Evolutionary conservation across 2,888 invertebrate species (phyloP).

Genomic region (Leucophenga maculata): DNA sequence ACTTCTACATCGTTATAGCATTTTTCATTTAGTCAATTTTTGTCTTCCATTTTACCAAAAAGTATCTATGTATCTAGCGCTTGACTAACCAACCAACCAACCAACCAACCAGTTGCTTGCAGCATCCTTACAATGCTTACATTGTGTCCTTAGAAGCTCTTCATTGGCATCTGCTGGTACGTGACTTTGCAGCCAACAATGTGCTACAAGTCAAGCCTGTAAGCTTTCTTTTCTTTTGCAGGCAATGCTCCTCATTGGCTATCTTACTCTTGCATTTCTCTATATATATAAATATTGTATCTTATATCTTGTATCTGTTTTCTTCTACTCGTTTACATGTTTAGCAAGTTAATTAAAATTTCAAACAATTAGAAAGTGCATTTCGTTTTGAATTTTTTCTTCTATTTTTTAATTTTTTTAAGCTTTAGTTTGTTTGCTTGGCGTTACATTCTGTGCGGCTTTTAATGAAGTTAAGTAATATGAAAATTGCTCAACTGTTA

Average conservation of each 20-base stretch:
- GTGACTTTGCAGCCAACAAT: slow-evolving; percentile 45
- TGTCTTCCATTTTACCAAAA: slow-evolving; percentile 9
- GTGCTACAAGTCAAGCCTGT: slow-evolving; percentile 28
- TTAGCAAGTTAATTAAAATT: slow-evolving; percentile 44
- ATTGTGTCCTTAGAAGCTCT: slow-evolving; percentile 44
- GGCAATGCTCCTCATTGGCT: slow-evolving; percentile 28
- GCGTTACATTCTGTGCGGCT: too few relatives aligned
- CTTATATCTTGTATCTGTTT: slow-evolving; percentile 21
- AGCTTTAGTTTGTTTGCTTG: slow-evolving; percentile 36
- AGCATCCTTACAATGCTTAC: background rate
- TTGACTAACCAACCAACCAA: too few relatives aligned
- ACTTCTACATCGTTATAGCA: slow-evolving; percentile 41
- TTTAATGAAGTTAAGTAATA: slow-evolving; percentile 18
- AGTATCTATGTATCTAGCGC: background rate
- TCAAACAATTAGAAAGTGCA: slow-evolving; percentile 37
- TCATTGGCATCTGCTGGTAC: slow-evolving; percentile 45
- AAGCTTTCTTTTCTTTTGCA: slow-evolving; percentile 21
- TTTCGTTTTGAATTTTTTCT: slow-evolving; percentile 16
- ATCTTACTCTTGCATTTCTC: slow-evolving; percentile 30
- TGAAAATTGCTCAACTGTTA: background rate
- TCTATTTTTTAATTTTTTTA: slow-evolving; percentile 21
- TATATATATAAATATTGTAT: slow-evolving; percentile 30
- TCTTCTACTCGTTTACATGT: slow-evolving; percentile 30
- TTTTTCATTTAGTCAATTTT: slow-evolving; percentile 50
- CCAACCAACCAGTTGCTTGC: background rate